A percentile compares a stretch with the other conserved stretches of the same genome.
Evolutionary conservation across 2,888 invertebrate genomes (phyloP).

Genomic region (Branchipolynoe longqiensis): DNA sequence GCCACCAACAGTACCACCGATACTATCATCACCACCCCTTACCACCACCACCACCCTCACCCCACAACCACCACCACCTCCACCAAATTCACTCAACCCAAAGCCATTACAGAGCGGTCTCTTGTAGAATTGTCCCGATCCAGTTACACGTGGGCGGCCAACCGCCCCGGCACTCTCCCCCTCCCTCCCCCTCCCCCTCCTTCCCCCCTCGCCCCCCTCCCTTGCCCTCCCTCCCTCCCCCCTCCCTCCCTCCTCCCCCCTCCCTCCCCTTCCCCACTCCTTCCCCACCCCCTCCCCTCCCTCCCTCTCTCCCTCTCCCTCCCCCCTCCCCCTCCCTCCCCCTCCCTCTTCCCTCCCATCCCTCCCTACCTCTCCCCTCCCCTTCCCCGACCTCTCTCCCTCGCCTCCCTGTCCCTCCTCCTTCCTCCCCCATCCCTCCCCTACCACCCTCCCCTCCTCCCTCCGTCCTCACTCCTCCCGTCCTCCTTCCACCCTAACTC

Average conservation of each 20-base stretch:
- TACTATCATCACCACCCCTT: not conserved
- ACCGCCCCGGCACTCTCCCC: not conserved
- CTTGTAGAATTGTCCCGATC: too few species aligned
- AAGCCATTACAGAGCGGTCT: too few species aligned
- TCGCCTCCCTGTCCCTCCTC: not conserved
- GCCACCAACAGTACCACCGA: constrained; percentile 1
- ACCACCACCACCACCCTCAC: not conserved
- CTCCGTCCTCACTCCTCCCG: not conserved
- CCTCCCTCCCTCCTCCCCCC: not conserved
- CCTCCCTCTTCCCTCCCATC: not conserved
- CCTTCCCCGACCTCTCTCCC: not conserved
- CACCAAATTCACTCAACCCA: not conserved
- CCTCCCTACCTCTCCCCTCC: not conserved
- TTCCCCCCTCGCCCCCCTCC: not conserved
- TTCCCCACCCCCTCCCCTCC: not conserved
- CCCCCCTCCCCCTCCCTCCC: not conserved
- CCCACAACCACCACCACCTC: not conserved
- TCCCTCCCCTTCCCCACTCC: not conserved
- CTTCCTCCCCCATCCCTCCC: not conserved
- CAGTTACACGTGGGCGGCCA: not conserved
- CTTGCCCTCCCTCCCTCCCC: not conserved
- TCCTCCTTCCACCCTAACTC: not conserved
- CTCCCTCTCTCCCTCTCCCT: not conserved
- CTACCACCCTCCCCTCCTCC: not conserved
- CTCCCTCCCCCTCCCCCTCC: not conserved